Base-by-base conservation (phyloP, 2,888 invertebrate genomes). In the Campaea margaritaria region DNA sequence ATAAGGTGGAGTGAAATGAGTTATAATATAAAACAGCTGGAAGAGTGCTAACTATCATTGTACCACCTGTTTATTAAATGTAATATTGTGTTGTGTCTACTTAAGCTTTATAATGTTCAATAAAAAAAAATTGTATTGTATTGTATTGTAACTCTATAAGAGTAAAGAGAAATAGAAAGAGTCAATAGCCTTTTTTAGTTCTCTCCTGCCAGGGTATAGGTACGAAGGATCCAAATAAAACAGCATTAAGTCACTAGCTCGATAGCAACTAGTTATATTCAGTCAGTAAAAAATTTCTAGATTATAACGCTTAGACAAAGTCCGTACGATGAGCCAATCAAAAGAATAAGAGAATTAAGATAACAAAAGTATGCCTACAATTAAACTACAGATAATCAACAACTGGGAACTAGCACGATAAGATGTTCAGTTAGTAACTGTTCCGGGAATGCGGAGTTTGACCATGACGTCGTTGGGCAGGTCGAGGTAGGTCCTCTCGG, bases 401-500 rank as follows among this genome's bases (percentile, higher is more conserved):
- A 27, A 15, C 34, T 46, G 21, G 15, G 13, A 36, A 11, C n/a
- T n/a, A n/a, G n/a, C n/a, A n/a, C n/a, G n/a, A n/a, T 12, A 43
- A n/a, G 45, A 41, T 21, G 13, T 48, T 58, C 46, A 69, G 21
- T 75, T 64, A 36, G 79, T 78, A 43, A 76, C 76, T 31, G 86
- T 78, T 4, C 87, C 83, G 5, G 89, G 90, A 38, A 94, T 82
- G 67, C 90, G 86, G 16, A 95, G 83, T 63, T 93, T 81, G 4
- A 86, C 83, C 3, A 90, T 89, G 3, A 96, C 78, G 13, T 94
- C 93, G 2, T 93, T 86, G 0, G 97, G 97, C 2, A 98, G 94
- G 83, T 98, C 98, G 64, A 97, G 85, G 83, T 95, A 98, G 1
- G 96, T 94, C 64, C 94, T 94, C 64, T 95, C 91, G 4, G 94